Conservation (phyloP, 2,888 invertebrate species). For the Eupithecia exiguata region DNA sequence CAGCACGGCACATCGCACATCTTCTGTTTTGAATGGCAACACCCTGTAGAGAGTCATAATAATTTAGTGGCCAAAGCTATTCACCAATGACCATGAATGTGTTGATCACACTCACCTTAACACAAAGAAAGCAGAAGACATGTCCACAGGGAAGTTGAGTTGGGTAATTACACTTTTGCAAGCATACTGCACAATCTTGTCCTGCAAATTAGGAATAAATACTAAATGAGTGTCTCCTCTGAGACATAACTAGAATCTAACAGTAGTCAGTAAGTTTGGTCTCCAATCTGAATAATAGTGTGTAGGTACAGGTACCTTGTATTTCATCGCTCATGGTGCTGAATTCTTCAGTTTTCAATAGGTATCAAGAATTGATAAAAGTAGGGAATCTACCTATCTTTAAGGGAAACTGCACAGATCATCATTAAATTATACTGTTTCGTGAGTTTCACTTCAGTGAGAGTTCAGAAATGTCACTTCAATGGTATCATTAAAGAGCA, state of each 20-base stretch:
- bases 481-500: too few species aligned
- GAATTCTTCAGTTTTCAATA: neutral
- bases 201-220: conserved; percentile 54
- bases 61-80: neutral
- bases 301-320: conserved; percentile 8
- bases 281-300: neutral
- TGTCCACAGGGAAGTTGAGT: conserved; percentile 97
- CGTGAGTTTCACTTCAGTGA: neutral
- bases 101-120: conserved; percentile 88
- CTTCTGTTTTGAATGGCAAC: conserved; percentile 92
- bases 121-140: conserved; percentile 97
- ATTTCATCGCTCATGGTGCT: conserved; percentile 8
- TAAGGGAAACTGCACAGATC: too few species aligned
- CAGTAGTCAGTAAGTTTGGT: neutral
- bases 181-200: conserved; percentile 94
- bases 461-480: too few species aligned
- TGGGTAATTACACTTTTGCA: conserved; percentile 96
- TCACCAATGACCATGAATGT: neutral
- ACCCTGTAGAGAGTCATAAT: conserved; percentile 79
- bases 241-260: too few species aligned
- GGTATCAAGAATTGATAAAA: neutral
- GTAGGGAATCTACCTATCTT: too few species aligned
- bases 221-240: too few species aligned
- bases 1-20: conserved; percentile 96
- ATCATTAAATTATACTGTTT: too few species aligned